These are phyloP conservation scores for Caligus rogercresseyi DNA, from an alignment of 1,140 invertebrate genomes.

Conservation along the genomic window DNA sequence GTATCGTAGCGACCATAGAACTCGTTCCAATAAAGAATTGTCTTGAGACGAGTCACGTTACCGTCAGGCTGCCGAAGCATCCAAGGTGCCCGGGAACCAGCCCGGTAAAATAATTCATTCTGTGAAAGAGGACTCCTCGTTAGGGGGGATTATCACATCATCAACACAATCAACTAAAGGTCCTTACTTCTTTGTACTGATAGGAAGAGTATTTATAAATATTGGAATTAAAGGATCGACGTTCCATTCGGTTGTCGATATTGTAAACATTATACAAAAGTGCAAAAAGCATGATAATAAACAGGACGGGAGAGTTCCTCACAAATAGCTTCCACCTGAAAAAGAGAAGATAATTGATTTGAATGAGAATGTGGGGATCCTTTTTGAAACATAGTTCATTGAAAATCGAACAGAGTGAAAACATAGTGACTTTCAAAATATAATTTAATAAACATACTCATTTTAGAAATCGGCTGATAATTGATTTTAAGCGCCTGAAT, in stretches of 20 bases:
- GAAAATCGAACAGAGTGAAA: too few relatives aligned
- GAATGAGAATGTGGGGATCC: too few relatives aligned
- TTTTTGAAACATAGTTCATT: too few relatives aligned
- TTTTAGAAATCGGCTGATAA: too few relatives aligned
- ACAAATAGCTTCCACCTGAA: neutral
- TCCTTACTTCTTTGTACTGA: neutral
- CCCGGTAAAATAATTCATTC: neutral
- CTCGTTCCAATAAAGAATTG: constrained; percentile 18
- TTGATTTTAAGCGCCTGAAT: too few relatives aligned
- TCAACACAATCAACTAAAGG: too few relatives aligned
- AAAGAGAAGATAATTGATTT: neutral
- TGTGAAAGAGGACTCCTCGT: too few relatives aligned
- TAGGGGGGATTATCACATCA: too few relatives aligned
- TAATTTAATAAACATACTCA: too few relatives aligned
- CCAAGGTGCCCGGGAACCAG: neutral
- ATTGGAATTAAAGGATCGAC: neutral
- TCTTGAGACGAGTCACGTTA: constrained; percentile 6
- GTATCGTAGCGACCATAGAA: constrained; percentile 18
- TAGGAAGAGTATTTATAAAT: neutral
- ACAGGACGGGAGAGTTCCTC: neutral
- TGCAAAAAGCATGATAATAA: neutral
- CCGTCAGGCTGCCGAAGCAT: neutral
- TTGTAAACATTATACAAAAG: neutral
- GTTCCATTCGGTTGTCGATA: neutral
- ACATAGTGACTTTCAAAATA: too few relatives aligned